Percentiles rank a stretch among this genome's conserved stretches.
Conservation (phyloP, 2,888 invertebrate species). For the Gibbula magus region DNA sequence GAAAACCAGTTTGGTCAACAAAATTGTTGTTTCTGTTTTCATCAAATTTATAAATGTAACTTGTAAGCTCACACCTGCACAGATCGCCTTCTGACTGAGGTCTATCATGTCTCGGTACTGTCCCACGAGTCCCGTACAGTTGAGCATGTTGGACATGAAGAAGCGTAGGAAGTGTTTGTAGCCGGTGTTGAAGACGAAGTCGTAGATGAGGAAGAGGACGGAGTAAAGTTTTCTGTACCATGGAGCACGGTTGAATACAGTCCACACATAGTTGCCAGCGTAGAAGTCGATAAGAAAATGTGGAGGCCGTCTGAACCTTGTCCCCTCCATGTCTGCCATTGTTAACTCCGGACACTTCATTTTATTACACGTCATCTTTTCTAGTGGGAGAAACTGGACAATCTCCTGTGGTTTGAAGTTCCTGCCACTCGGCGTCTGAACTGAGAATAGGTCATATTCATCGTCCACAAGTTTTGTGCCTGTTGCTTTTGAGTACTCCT, state of each 20-base stretch:
- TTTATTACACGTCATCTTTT: neutral
- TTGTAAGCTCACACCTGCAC: conserved; percentile 50
- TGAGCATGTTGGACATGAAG: conserved; percentile 52
- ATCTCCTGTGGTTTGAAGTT: conserved; percentile 44
- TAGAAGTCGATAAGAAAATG: conserved; percentile 61
- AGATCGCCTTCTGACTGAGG: conserved; percentile 55
- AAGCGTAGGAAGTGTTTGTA: conserved; percentile 50
- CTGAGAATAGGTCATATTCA: conserved; percentile 52
- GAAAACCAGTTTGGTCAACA: too few relatives aligned
- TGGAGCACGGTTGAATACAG: conserved; percentile 56
- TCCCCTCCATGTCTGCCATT: neutral
- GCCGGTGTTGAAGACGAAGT: conserved; percentile 52
- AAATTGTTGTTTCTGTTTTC: too few relatives aligned
- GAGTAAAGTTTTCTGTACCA: conserved; percentile 59
- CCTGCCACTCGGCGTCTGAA: conserved; percentile 45
- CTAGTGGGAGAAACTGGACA: conserved; percentile 30
- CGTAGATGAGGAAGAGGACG: conserved; percentile 53
- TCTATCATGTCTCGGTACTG: conserved; percentile 63
- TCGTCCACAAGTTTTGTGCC: conserved; percentile 57
- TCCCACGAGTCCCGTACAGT: conserved; percentile 49
- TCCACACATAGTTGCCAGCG: conserved; percentile 50
- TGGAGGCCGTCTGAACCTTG: neutral
- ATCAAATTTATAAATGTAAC: too few relatives aligned
- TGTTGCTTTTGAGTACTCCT: conserved; percentile 54
- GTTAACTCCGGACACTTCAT: neutral